Evolutionary conservation across 2,888 invertebrate species (phyloP).

Genomic region (Scotopteryx bipunctaria): DNA sequence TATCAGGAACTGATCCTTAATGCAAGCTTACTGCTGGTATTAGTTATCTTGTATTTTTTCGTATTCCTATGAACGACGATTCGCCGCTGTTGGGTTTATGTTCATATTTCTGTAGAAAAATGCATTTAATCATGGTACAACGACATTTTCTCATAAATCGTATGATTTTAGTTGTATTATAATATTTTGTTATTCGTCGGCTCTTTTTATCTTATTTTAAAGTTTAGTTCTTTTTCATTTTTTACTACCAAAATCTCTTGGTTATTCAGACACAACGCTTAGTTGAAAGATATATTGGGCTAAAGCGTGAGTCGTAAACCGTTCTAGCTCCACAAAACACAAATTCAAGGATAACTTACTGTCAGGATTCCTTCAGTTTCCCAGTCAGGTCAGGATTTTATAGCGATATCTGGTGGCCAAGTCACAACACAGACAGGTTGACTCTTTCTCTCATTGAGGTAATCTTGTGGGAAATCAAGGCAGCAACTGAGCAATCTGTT

Average conservation of each 20-base stretch:
- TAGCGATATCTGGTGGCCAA: slow-evolving; percentile 9
- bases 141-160: too few relatives aligned
- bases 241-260: too few relatives aligned
- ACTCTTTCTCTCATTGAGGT: slow-evolving; percentile 67
- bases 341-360: not conserved
- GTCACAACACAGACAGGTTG: slow-evolving; percentile 49
- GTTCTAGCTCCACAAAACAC: too few relatives aligned
- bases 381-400: slow-evolving; percentile 10
- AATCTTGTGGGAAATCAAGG: slow-evolving; percentile 76
- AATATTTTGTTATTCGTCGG: too few relatives aligned
- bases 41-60: not conserved
- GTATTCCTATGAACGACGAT: not conserved
- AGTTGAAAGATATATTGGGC: not conserved
- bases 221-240: too few relatives aligned
- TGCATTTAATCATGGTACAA: too few relatives aligned
- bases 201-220: too few relatives aligned
- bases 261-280: too few relatives aligned
- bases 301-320: too few relatives aligned
- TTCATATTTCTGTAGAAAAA: not conserved
- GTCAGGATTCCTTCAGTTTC: not conserved
- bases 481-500: slow-evolving; percentile 66
- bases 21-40: slow-evolving; percentile 22
- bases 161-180: too few relatives aligned
- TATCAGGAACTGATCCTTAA: slow-evolving; percentile 9
- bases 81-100: not conserved